Conservation (phyloP, 2,888 invertebrate genomes). For the Aelia acuminata region DNA sequence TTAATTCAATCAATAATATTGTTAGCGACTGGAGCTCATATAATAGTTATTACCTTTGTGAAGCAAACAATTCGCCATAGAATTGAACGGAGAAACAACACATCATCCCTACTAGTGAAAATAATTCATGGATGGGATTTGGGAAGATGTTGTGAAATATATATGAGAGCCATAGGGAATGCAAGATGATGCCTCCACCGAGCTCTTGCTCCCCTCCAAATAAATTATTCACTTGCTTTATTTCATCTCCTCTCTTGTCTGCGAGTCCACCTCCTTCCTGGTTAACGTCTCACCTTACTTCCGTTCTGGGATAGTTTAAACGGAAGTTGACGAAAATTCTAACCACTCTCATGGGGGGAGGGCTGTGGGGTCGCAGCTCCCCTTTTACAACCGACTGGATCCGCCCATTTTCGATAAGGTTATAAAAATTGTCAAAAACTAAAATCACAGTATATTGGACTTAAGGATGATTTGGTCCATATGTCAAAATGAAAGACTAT, state of each 20-base stretch:
- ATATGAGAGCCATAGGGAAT: background rate
- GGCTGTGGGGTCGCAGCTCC: no score
- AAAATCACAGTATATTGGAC: no score
- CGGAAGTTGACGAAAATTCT: no score
- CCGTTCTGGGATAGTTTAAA: background rate
- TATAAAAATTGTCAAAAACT: no score
- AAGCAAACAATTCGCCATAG: background rate
- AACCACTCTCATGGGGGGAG: no score
- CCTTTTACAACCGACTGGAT: no score
- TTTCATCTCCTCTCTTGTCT: constrained; percentile 13
- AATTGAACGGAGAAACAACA: background rate
- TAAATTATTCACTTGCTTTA: constrained; percentile 23
- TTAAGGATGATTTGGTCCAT: no score
- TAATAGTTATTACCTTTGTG: background rate
- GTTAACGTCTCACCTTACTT: background rate
- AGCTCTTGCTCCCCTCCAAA: background rate
- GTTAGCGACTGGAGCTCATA: background rate
- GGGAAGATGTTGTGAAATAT: background rate
- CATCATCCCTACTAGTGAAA: background rate
- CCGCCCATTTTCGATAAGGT: no score
- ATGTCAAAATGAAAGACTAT: no score
- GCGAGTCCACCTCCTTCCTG: background rate
- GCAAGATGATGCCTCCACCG: background rate
- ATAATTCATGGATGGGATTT: constrained; percentile 37
- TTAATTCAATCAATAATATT: background rate